These are phyloP conservation scores for Proales similis DNA, from an alignment of 1,140 invertebrate genomes.

Conservation along the genomic window DNA sequence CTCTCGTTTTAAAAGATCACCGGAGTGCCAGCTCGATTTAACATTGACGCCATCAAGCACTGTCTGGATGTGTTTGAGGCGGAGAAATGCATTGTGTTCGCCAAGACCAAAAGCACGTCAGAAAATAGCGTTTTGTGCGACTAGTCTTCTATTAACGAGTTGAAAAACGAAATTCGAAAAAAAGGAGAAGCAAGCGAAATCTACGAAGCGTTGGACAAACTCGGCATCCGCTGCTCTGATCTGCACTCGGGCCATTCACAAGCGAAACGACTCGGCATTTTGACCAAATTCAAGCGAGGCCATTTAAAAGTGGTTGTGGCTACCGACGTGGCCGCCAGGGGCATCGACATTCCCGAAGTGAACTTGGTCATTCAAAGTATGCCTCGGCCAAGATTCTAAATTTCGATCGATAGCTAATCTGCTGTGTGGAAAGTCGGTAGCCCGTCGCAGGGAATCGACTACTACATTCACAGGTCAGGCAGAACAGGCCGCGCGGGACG, in stretches of 20 bases:
- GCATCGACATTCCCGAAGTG: conserved; percentile 51
- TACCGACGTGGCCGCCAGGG: conserved; percentile 52
- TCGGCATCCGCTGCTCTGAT: conserved; percentile 6
- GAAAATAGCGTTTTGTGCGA: no score
- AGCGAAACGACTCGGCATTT: conserved; percentile 7
- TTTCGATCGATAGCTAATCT: conserved; percentile 91
- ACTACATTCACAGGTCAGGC: conserved; percentile 49
- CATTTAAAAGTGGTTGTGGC: conserved; percentile 38
- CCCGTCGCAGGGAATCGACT: conserved; percentile 42
- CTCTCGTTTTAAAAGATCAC: no score
- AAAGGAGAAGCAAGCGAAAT: conserved; percentile 20
- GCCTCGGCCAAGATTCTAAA: conserved; percentile 71
- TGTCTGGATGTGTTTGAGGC: conserved; percentile 12
- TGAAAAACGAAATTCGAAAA: not conserved
- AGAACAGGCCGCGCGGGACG: conserved; percentile 50
- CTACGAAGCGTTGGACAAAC: not conserved
- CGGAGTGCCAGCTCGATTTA: no score
- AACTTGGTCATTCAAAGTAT: conserved; percentile 82
- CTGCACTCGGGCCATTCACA: conserved; percentile 21
- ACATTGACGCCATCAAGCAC: conserved; percentile 16
- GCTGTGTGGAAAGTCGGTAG: no score
- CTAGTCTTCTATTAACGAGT: no score
- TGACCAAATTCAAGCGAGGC: conserved; percentile 28
- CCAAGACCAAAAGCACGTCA: conserved; percentile 22
- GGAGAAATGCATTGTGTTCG: conserved; percentile 23